A percentile compares a stretch with the other conserved stretches of the same genome.
Conservation (phyloP, 1,140 invertebrate species). For the Drosophila seguyi region DNA sequence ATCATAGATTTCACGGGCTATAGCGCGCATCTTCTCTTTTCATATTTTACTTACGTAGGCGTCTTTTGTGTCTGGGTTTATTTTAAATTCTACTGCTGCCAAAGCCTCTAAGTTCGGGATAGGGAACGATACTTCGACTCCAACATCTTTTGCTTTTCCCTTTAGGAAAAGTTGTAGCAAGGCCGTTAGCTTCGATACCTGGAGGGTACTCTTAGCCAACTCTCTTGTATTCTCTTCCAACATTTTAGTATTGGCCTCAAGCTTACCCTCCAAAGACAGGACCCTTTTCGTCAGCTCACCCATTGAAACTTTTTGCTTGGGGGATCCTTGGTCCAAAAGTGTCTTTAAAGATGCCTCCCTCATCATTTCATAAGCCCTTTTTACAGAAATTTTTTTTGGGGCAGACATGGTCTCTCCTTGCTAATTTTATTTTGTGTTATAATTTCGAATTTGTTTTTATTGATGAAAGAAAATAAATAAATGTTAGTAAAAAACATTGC, state of each 20-base stretch:
- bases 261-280: not conserved
- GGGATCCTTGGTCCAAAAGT: not conserved
- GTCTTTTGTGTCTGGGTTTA: not conserved
- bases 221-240: not conserved
- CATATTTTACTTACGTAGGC: not conserved
- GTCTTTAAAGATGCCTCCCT: not conserved
- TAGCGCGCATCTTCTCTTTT: not conserved
- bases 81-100: not conserved
- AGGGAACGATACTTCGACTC: not conserved
- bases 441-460: not conserved
- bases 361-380: not conserved
- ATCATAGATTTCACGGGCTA: not conserved
- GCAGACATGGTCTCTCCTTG: not conserved
- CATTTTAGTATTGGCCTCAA: not conserved
- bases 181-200: not conserved
- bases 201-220: not conserved
- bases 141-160: not conserved
- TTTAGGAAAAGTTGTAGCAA: not conserved
- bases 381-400: not conserved
- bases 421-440: not conserved
- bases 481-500: no score
- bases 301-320: no score
- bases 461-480: no score
- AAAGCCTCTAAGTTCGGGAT: not conserved
- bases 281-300: not conserved